Percentiles rank a stretch among this genome's conserved stretches.
These are phyloP conservation scores for Lophochroa leadbeateri DNA, from an alignment of 2,113 vertebrate genomes.

Conservation along the genomic window DNA sequence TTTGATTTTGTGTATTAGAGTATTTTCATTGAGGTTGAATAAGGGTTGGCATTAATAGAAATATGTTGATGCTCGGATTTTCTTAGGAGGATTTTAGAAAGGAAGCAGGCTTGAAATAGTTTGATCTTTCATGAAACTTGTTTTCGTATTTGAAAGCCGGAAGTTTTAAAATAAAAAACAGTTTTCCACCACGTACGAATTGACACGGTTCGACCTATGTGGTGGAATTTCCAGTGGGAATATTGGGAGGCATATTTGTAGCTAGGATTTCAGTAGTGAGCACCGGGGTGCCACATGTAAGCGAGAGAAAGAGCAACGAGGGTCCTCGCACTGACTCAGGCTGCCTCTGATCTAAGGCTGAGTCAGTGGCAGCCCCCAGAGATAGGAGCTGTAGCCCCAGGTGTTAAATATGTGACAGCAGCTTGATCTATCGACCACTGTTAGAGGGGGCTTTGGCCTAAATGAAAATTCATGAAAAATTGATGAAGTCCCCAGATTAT, in stretches of 20 bases:
- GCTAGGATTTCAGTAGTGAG: conserved; percentile 41
- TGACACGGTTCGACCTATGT: not conserved
- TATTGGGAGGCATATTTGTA: not conserved
- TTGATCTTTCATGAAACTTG: not conserved
- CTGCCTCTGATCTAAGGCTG: conserved; percentile 71
- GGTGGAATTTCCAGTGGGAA: not conserved
- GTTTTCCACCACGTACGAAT: not conserved
- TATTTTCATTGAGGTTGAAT: not conserved
- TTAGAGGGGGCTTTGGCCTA: conserved; percentile 88
- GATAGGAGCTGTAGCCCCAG: conserved; percentile 83
- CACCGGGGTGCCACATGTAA: not conserved
- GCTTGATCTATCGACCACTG: conserved; percentile 97
- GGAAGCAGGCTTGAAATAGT: not conserved
- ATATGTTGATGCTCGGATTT: not conserved
- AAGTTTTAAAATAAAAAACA: not conserved
- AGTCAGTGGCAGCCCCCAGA: conserved; percentile 70
- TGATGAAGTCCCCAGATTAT: conserved; percentile 92
- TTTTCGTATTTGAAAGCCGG: not conserved
- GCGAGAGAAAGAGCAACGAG: not conserved
- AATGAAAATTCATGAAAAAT: conserved; percentile 99
- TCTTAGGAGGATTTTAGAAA: not conserved
- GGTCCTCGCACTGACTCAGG: not conserved
- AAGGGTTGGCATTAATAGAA: not conserved
- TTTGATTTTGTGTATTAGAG: not conserved
- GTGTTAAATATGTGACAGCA: conserved; percentile 92